Conservation (phyloP, 2,113 vertebrate genomes). For the Elaphurus davidianus region DNA sequence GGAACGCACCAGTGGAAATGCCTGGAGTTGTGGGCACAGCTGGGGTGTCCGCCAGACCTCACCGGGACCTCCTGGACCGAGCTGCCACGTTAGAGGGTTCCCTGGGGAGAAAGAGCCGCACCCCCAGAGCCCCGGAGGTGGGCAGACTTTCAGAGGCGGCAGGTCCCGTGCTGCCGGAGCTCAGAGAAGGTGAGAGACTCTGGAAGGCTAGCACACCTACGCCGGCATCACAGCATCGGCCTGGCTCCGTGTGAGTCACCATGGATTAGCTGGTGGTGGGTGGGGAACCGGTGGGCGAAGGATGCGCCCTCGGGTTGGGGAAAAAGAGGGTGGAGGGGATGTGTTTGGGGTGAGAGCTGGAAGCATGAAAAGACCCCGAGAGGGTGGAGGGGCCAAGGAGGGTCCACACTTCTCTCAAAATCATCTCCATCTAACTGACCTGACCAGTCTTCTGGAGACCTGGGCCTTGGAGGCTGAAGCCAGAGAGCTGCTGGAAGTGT, state of each 20-base stretch:
- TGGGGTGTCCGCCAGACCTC: accelerated
- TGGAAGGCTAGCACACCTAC: not conserved
- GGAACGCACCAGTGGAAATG: accelerated
- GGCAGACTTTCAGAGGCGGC: not conserved
- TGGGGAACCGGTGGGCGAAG: not conserved
- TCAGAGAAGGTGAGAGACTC: not conserved
- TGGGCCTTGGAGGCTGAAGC: not conserved
- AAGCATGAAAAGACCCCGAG: not conserved
- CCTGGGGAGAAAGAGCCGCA: not conserved
- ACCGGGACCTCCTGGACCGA: accelerated
- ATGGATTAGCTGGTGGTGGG: accelerated
- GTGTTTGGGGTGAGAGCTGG: not conserved
- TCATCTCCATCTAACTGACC: not conserved
- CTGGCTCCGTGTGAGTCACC: accelerated
- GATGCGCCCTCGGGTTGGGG: not conserved
- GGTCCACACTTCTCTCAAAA: not conserved
- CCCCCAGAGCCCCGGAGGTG: not conserved
- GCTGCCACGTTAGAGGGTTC: not conserved
- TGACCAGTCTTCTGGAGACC: not conserved
- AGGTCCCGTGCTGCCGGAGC: accelerated
- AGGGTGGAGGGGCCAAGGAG: not conserved
- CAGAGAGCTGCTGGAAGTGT: accelerated
- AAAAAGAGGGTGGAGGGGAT: not conserved
- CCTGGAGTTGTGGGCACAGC: accelerated
- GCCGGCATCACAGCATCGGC: accelerated